A percentile compares a stretch with the other conserved stretches of the same genome.
Conservation (phyloP, 2,797 vertebrate genomes). For the Champsocephalus esox region DNA sequence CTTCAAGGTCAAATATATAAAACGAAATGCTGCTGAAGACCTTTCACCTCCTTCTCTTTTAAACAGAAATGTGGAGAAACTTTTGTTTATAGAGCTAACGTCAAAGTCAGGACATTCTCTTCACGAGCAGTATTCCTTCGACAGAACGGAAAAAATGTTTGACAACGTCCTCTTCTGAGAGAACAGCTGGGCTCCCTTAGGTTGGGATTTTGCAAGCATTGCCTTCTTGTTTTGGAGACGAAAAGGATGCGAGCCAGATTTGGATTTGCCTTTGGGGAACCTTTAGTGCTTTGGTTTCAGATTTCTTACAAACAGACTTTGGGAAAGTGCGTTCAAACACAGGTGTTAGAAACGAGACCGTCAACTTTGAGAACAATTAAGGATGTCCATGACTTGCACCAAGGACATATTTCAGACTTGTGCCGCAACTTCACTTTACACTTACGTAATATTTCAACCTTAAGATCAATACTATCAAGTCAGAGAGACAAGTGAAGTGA, state of each 20-base stretch:
- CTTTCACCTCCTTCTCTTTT: conserved; percentile 10
- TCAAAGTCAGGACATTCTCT: conserved; percentile 1
- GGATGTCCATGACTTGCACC: not conserved
- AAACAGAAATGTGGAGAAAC: not conserved
- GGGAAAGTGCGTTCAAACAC: conserved; percentile 33
- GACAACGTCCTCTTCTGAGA: conserved; percentile 25
- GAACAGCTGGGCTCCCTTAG: conserved; percentile 57
- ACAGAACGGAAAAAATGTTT: not conserved
- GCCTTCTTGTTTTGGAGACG: conserved; percentile 49
- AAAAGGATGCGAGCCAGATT: conserved; percentile 26
- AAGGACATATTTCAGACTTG: not conserved
- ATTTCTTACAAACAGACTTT: conserved; percentile 27
- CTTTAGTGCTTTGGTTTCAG: conserved; percentile 31
- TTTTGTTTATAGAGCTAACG: not conserved
- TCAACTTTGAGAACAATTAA: not conserved
- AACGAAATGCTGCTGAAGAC: not conserved
- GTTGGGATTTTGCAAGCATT: conserved; percentile 46
- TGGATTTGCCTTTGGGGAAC: conserved; percentile 33
- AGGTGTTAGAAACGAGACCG: conserved; percentile 28
- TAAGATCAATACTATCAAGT: not conserved
- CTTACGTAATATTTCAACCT: not conserved
- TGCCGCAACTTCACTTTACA: conserved; percentile 1
- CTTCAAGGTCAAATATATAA: conserved; percentile 17
- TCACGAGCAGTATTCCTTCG: not conserved
- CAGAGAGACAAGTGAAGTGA: not conserved